Base-by-base conservation (phyloP, 1,140 invertebrate genomes). In the Drosophila repleta region DNA sequence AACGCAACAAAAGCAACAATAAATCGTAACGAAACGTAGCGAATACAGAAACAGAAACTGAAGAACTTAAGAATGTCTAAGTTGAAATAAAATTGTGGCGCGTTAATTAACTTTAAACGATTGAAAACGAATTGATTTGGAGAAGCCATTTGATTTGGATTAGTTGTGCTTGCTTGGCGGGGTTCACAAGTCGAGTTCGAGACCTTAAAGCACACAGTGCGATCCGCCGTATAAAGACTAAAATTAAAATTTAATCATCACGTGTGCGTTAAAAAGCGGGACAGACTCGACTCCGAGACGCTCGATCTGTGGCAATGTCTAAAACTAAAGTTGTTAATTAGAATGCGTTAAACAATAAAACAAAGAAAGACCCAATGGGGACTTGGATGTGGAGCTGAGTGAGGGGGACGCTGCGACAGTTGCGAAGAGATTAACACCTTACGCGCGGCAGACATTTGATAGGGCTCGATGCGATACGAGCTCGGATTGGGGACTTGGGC, bases 211-310 rank as follows among this genome's bases (percentile, higher is more conserved):
- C 65, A 41, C 37, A 67, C 53, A 58, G 21, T 41, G 4, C 45
- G 41, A 60, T 46, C 39, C 51, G 43, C 41, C 51, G 58, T 71
- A 58, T 58, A 71, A 72, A 76, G 65, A 73, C 66, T 72, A 48
- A 88, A 88, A 83, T 88, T 88, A 88, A 88, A 88, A 88, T 89
- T 89, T 87, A 88, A 88, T 88, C 83, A 89, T 88, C 83, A 88
- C 83, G 83, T 89, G 83, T 88, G 84, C 83, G 83, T 88, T 79
- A 89, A 87, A 68, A 74, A 82, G 56, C 37, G 57, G 18, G 18
- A 80, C 67, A 80, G 57, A 71, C 76, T 49, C 35, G 10, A 10
- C 18, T 13, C 15, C 24, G 37, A 76, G 56, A 43, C 62, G 35
- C 24, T 20, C 45, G 35, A 37, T 26, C 35, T 37, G 43, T 65